Conservation (phyloP, 2,113 vertebrate species). For the Anhinga rufa region DNA sequence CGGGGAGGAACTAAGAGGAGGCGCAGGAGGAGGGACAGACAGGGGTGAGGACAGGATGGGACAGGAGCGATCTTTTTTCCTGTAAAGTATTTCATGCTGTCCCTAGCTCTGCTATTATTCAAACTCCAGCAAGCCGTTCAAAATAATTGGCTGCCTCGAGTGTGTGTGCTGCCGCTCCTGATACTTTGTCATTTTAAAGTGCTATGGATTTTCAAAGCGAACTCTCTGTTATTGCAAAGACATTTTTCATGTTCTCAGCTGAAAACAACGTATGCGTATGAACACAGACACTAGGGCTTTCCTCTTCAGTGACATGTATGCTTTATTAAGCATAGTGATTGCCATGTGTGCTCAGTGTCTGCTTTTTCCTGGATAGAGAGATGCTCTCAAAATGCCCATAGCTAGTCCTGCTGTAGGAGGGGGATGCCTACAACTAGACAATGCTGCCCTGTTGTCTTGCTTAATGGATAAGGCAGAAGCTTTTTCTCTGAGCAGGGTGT, state of each 20-base stretch:
- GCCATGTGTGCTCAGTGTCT: neutral
- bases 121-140: neutral
- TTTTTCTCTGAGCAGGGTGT: neutral
- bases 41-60: neutral
- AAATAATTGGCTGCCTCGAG: neutral
- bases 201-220: neutral
- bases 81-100: neutral
- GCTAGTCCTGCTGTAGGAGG: neutral
- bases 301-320: neutral
- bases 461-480: neutral
- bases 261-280: fast-evolving
- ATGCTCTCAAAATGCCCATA: neutral
- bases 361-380: neutral
- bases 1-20: neutral
- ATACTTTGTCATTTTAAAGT: neutral
- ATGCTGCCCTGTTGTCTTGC: neutral
- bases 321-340: neutral
- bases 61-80: neutral
- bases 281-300: neutral
- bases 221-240: neutral
- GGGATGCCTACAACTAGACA: neutral
- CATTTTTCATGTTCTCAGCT: neutral
- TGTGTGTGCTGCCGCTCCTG: neutral
- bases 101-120: neutral
- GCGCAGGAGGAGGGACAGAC: neutral